A percentile compares a stretch with the other conserved stretches of the same genome.
These are phyloP conservation scores for Ceryle rudis DNA, from an alignment of 2,797 vertebrate species.

Conservation along the genomic window DNA sequence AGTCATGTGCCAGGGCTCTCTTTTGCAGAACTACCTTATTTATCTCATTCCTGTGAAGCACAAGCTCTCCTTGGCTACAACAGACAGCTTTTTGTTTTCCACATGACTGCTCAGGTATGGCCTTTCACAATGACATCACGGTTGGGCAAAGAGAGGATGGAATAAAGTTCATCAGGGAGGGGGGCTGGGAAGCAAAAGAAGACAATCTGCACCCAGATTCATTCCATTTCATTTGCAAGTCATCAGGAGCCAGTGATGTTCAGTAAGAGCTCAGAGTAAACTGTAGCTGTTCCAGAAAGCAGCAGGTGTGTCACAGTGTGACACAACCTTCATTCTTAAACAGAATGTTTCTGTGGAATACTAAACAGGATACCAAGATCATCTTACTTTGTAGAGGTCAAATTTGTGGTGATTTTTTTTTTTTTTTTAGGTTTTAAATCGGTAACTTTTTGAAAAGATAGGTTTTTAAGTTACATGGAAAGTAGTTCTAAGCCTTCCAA, in stretches of 20 bases:
- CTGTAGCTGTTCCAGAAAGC: accelerated
- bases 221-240: neutral
- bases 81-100: neutral
- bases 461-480: neutral
- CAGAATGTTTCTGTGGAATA: accelerated
- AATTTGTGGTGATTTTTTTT: neutral
- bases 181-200: neutral
- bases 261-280: neutral
- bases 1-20: neutral
- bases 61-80: neutral
- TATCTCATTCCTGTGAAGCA: neutral
- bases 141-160: neutral
- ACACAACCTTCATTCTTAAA: accelerated
- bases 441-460: accelerated
- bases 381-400: neutral
- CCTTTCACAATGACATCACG: neutral
- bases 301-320: neutral
- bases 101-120: neutral
- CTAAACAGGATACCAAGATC: neutral
- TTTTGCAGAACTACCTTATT: neutral
- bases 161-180: neutral
- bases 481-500: neutral
- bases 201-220: neutral
- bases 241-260: neutral
- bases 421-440: neutral